Conservation (phyloP, 2,888 invertebrate species). For the Drosophila barbarae region DNA sequence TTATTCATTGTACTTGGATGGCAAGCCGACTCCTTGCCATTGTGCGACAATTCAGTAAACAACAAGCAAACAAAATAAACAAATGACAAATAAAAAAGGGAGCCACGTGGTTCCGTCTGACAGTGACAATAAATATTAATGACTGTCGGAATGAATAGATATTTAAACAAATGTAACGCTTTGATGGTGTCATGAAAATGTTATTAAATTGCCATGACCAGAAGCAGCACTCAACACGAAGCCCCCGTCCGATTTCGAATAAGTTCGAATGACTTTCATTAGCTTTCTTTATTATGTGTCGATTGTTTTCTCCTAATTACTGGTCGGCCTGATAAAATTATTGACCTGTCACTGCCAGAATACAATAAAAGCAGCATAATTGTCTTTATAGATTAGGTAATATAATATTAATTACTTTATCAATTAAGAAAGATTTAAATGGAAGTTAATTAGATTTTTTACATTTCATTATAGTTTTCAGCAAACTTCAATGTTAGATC, state of each 20-base stretch:
- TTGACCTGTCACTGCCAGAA: conserved; percentile 30
- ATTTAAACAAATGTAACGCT: conserved; percentile 37
- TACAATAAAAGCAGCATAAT: conserved; percentile 5
- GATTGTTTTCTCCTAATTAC: conserved; percentile 57
- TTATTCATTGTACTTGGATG: conserved; percentile 30
- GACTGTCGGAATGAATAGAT: conserved; percentile 35
- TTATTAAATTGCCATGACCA: conserved; percentile 58
- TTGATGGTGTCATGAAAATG: conserved; percentile 59
- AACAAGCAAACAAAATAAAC: not conserved
- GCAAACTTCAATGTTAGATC: no score
- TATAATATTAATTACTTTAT: not conserved
- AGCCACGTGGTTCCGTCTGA: conserved; percentile 41
- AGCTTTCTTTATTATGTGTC: conserved; percentile 19
- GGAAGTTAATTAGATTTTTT: not conserved
- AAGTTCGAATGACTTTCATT: conserved; percentile 19
- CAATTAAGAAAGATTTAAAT: not conserved
- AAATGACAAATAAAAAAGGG: not conserved
- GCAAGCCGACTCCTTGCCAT: not conserved
- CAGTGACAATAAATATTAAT: conserved; percentile 67
- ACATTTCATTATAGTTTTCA: not conserved
- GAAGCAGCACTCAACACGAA: conserved; percentile 11
- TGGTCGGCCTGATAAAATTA: conserved; percentile 43
- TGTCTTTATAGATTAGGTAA: not conserved
- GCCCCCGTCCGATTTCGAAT: conserved; percentile 28
- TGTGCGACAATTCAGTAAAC: conserved; percentile 8